phyloP scores from a whole-genome alignment of 2,113 vertebrate species.

The Scopus umbretta region DNA sequence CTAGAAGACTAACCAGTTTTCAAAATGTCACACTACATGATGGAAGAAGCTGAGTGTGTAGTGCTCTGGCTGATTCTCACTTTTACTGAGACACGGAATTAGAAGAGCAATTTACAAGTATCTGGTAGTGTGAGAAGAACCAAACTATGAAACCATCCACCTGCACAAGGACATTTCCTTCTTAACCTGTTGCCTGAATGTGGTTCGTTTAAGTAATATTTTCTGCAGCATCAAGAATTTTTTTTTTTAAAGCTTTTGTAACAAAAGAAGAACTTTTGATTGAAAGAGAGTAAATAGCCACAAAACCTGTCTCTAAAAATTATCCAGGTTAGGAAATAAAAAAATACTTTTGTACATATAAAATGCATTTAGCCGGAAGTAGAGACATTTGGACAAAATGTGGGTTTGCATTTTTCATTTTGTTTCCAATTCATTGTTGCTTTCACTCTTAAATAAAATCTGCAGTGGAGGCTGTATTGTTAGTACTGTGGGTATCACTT shows the following conservation, averaged over 20 bases:
- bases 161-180: not conserved
- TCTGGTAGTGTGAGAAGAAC: not conserved
- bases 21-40: not conserved
- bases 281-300: not conserved
- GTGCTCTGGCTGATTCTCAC: not conserved
- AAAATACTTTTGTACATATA: not conserved
- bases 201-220: not conserved
- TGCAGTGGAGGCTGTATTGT: rapidly evolving
- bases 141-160: not conserved
- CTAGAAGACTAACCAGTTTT: not conserved
- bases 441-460: not conserved
- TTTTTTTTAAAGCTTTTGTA: not conserved
- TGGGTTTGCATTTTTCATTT: not conserved
- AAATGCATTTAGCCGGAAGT: not conserved
- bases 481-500: not conserved
- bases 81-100: not conserved
- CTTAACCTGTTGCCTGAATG: not conserved
- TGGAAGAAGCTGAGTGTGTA: not conserved
- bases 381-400: not conserved
- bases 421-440: not conserved
- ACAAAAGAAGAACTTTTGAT: not conserved
- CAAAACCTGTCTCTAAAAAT: not conserved
- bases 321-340: not conserved
- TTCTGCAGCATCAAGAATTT: not conserved
- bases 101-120: not conserved